Conservation (phyloP, 2,113 vertebrate genomes). For the Tachuris rubrigastra region DNA sequence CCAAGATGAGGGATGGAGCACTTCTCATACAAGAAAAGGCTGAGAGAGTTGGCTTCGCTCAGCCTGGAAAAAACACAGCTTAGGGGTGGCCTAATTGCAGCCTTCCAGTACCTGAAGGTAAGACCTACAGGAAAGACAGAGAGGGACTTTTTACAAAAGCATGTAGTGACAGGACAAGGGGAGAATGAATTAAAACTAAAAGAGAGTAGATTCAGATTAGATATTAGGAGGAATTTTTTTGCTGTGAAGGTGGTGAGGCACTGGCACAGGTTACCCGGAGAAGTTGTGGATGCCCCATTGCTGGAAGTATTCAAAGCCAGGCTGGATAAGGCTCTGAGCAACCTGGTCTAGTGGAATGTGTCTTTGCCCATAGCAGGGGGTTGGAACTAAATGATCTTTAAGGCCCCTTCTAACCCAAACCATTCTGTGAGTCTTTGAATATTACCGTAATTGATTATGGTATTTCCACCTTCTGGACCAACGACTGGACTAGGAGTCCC, state of each 20-base stretch:
- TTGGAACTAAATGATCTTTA: background rate
- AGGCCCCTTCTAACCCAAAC: background rate
- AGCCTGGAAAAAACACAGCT: accelerated
- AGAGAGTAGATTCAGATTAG: background rate
- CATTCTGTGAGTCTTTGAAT: background rate
- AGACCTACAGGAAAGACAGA: background rate
- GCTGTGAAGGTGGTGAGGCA: background rate
- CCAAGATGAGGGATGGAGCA: background rate
- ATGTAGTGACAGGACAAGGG: background rate
- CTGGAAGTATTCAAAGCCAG: background rate
- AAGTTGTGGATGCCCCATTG: background rate
- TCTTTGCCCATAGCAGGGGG: background rate
- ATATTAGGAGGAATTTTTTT: background rate
- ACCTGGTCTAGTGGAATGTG: background rate
- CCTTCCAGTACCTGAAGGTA: background rate
- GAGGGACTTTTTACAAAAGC: background rate
- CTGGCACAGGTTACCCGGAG: background rate
- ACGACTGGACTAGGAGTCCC: background rate
- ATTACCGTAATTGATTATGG: background rate
- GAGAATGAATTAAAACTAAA: background rate
- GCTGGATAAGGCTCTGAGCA: background rate
- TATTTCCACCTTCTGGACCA: background rate
- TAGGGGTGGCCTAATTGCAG: background rate
- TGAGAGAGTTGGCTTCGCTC: background rate
- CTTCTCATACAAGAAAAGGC: background rate